Evolutionary conservation across 2,888 invertebrate species (phyloP), one percentile per base, ranked within the genome.

Genomic region (Eupithecia subfuscata): DNA sequence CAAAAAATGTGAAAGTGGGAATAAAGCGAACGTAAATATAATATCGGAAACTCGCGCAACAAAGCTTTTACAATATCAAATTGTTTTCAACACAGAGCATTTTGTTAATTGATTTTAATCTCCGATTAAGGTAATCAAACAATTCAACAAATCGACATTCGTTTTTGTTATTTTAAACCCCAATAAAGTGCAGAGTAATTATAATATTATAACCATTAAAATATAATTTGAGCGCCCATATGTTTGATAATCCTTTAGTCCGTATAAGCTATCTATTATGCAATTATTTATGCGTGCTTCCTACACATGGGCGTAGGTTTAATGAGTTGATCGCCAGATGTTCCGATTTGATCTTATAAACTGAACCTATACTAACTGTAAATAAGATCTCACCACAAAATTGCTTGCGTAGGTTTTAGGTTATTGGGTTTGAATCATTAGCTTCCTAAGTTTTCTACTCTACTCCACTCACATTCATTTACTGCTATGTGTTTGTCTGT

Each of bases 281-380:
- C 68, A 81, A 80, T 75, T 75, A 75, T 71, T 76, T 52, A 70
- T 70, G 56, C 34, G 18, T 78, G 67, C 75, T 75, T 71, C 81
- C 81, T 80, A 81, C 81, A 75, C 79, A 74, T 67, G 43, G 8
- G 30, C 43, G 81, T 80, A 78, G 81, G 80, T 74, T 80, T 78
- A 73, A 69, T 70, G 71, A 73, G 64, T 48, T 40, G 69, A 48
- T 25, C 69, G 67, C 73, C 73, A 78, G 71, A 75, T 75, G 75
- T 75, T 78, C 67, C 22, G 45, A 71, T 65, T 63, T 37, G n/a
- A 74, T 77, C 70, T 56, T n/a, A 60, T 60, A 71, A 60, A 34
- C 6, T 25, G 40, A n/a, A 45, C 22, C 25, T 68, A 68, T 25
- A 40, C 18, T 64, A 64, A 43, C 40, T 68, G 43, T 43, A 16